Evolutionary conservation across 2,113 vertebrate species (phyloP).

Genomic region (Calonectris borealis): DNA sequence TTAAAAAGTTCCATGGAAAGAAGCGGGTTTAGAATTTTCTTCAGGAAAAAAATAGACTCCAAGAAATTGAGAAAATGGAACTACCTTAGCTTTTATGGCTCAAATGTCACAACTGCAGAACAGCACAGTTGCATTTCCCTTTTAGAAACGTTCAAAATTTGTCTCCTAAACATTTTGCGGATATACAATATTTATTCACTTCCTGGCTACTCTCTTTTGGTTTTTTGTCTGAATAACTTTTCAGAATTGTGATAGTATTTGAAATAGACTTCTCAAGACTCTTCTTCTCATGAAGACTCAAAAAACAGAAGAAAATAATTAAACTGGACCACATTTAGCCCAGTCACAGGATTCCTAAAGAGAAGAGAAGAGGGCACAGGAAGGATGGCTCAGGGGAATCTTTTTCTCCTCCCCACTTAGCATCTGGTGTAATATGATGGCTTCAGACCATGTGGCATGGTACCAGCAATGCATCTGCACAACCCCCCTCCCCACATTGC

Average conservation of each 20-base stretch:
- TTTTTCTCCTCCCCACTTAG: slow-evolving; percentile 5
- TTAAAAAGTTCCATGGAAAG: slow-evolving; percentile 34
- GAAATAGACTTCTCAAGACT: slow-evolving; percentile 29
- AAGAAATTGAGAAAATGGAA: slow-evolving; percentile 47
- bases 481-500: neutral
- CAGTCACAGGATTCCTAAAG: neutral
- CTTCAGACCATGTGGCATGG: slow-evolving; percentile 17
- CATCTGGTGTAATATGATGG: slow-evolving; percentile 1
- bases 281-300: slow-evolving; percentile 28
- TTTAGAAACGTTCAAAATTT: slow-evolving; percentile 48
- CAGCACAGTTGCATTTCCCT: slow-evolving; percentile 45
- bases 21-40: slow-evolving; percentile 56
- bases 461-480: slow-evolving; percentile 7
- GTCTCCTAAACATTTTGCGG: slow-evolving; percentile 42
- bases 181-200: slow-evolving; percentile 47
- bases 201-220: neutral
- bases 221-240: slow-evolving; percentile 39
- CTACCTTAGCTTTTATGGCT: slow-evolving; percentile 46
- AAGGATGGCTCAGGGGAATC: slow-evolving; percentile 28
- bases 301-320: neutral
- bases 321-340: neutral
- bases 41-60: slow-evolving; percentile 33
- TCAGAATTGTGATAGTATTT: slow-evolving; percentile 51
- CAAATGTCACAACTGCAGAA: slow-evolving; percentile 9
- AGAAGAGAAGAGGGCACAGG: neutral